Conservation (phyloP, 2,113 vertebrate species). For the Scolopax mira region DNA sequence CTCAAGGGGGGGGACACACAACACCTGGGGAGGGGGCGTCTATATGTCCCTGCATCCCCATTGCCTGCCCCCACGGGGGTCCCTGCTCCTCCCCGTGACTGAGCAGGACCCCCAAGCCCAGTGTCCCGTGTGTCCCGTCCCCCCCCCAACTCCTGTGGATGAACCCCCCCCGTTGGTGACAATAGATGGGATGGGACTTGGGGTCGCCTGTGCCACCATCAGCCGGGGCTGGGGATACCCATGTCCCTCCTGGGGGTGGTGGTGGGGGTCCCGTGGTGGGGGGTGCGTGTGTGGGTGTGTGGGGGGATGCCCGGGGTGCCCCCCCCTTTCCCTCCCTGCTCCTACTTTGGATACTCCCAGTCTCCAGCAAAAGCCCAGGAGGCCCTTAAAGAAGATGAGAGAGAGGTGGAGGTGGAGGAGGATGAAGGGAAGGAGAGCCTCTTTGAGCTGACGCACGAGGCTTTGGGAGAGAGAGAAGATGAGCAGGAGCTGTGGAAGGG, state of each 20-base stretch:
- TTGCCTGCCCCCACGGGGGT: not conserved
- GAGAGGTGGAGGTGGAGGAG: conserved; percentile 79
- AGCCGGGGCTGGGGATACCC: not conserved
- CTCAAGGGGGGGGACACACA: too few species aligned
- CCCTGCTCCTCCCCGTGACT: not conserved
- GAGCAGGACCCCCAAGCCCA: not conserved
- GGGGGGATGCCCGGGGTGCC: not conserved
- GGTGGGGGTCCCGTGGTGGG: not conserved
- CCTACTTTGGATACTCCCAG: conserved; percentile 72
- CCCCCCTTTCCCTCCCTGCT: not conserved
- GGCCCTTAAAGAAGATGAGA: conserved; percentile 73
- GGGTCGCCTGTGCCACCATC: not conserved
- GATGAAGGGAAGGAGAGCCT: conserved; percentile 79
- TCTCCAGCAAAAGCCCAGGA: conserved; percentile 63
- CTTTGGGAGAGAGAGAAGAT: conserved; percentile 86
- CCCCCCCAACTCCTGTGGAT: not conserved
- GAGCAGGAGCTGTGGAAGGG: conserved; percentile 81
- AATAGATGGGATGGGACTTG: not conserved
- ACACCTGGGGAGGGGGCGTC: too few species aligned
- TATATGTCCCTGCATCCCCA: not conserved
- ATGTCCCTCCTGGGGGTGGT: not conserved
- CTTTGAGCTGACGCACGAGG: conserved; percentile 84
- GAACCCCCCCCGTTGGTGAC: not conserved
- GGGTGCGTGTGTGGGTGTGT: not conserved
- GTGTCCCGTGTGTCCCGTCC: too few species aligned